Percentiles rank a stretch among this genome's conserved stretches.
phyloP scores from a whole-genome alignment of 1,140 invertebrate species.

The Drosophila pectinifera region DNA sequence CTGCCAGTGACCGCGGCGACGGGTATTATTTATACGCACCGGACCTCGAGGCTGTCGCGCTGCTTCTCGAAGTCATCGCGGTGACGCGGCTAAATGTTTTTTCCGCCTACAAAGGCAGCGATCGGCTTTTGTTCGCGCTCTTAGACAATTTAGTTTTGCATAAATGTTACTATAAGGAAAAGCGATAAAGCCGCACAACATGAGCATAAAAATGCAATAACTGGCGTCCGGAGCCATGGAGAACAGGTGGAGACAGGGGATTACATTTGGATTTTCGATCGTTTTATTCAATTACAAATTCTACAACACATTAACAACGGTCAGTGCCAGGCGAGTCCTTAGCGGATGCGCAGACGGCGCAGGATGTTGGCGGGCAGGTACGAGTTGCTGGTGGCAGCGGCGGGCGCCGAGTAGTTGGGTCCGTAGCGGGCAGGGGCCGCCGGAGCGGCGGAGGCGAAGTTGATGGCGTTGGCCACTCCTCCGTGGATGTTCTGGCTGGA shows the following conservation, averaged over 20 bases:
- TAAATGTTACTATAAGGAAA: constrained; percentile 79
- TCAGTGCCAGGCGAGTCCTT: constrained; percentile 36
- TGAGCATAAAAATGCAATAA: constrained; percentile 76
- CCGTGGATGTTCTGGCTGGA: constrained; percentile 59
- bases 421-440: constrained; percentile 34
- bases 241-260: constrained; percentile 11
- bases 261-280: constrained; percentile 53
- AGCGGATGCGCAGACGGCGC: constrained; percentile 71
- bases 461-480: constrained; percentile 73
- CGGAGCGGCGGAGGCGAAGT: constrained; percentile 72
- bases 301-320: constrained; percentile 60
- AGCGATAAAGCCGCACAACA: constrained; percentile 62
- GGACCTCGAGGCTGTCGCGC: constrained; percentile 69
- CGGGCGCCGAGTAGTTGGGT: constrained; percentile 33
- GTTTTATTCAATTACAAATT: constrained; percentile 67
- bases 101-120: constrained; percentile 73
- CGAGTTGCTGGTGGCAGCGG: constrained; percentile 60
- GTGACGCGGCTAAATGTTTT: constrained; percentile 69
- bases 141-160: constrained; percentile 63
- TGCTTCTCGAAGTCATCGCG: constrained; percentile 68
- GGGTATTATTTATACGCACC: constrained; percentile 74
- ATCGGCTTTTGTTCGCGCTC: constrained; percentile 59
- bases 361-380: constrained; percentile 72
- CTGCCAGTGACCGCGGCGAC: constrained; percentile 41
- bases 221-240: constrained; percentile 29